Conservation (phyloP, 2,797 vertebrate species). For the Acanthurus leucopareius region DNA sequence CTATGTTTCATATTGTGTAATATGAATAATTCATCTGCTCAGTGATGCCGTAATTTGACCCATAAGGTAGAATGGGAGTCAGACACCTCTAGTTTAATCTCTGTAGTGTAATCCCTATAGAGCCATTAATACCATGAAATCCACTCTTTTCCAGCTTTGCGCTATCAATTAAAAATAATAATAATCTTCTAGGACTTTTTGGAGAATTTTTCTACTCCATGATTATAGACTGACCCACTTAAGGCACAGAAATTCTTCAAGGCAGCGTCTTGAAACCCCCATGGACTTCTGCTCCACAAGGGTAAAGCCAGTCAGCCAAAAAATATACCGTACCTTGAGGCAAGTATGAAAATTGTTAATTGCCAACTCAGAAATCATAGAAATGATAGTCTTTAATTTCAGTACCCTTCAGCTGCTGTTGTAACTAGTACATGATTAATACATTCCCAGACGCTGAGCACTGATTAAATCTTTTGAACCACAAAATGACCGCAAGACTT, state of each 20-base stretch:
- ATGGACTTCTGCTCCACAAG: constrained; percentile 42
- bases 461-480: constrained; percentile 54
- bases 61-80: constrained; percentile 23
- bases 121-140: constrained; percentile 48
- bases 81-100: constrained; percentile 17
- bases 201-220: constrained; percentile 25
- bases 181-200: constrained; percentile 37
- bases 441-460: constrained; percentile 20
- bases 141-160: constrained; percentile 24
- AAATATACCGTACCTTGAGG: constrained; percentile 35
- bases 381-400: constrained; percentile 38
- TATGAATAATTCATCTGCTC: constrained; percentile 44
- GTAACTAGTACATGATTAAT: constrained; percentile 8
- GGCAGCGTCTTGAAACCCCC: constrained; percentile 31
- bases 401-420: constrained; percentile 17
- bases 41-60: constrained; percentile 42
- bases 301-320: constrained; percentile 39
- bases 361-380: constrained; percentile 29
- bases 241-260: constrained; percentile 44
- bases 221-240: constrained; percentile 65
- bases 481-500: constrained; percentile 44
- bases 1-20: constrained; percentile 7
- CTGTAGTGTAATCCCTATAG: constrained; percentile 33
- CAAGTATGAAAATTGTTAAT: constrained; percentile 35
- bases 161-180: constrained; percentile 48